phyloP scores from a whole-genome alignment of 2,888 invertebrate species.

The Cyclophora albipunctata region DNA sequence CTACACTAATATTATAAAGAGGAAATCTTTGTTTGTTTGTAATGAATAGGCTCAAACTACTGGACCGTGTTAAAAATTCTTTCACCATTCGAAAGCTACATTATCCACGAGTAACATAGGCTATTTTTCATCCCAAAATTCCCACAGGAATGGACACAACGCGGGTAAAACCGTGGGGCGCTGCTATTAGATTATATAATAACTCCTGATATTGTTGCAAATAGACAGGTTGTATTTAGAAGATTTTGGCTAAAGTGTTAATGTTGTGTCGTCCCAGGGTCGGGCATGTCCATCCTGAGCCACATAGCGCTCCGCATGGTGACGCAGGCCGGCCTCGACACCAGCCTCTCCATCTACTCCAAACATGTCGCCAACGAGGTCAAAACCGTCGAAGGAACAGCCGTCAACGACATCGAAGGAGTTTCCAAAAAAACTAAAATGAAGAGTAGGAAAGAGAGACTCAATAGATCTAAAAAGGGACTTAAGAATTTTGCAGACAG shows the following conservation, averaged over 20 bases:
- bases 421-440: slow-evolving; percentile 54
- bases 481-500: slow-evolving; percentile 42
- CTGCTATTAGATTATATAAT: not conserved
- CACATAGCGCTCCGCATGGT: slow-evolving; percentile 84
- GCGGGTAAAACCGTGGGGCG: too few species aligned
- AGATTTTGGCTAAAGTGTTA: too few species aligned
- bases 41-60: too few species aligned
- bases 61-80: too few species aligned
- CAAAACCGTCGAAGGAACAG: slow-evolving; percentile 45
- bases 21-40: too few species aligned
- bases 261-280: slow-evolving; percentile 55
- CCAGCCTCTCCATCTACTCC: slow-evolving; percentile 62
- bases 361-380: slow-evolving; percentile 48
- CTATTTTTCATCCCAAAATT: too few species aligned
- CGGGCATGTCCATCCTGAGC: slow-evolving; percentile 88
- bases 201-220: not conserved
- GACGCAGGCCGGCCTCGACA: slow-evolving; percentile 78
- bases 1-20: too few species aligned
- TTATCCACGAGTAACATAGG: too few species aligned
- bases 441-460: slow-evolving; percentile 57
- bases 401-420: slow-evolving; percentile 57
- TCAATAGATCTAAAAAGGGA: slow-evolving; percentile 54
- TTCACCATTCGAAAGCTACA: too few species aligned
- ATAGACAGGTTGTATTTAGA: not conserved
- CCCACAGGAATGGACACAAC: too few species aligned